Percentiles rank a stretch among this genome's conserved stretches.
These are phyloP conservation scores for Drosophila repletoides DNA, from an alignment of 1,140 invertebrate species.

Conservation along the genomic window DNA sequence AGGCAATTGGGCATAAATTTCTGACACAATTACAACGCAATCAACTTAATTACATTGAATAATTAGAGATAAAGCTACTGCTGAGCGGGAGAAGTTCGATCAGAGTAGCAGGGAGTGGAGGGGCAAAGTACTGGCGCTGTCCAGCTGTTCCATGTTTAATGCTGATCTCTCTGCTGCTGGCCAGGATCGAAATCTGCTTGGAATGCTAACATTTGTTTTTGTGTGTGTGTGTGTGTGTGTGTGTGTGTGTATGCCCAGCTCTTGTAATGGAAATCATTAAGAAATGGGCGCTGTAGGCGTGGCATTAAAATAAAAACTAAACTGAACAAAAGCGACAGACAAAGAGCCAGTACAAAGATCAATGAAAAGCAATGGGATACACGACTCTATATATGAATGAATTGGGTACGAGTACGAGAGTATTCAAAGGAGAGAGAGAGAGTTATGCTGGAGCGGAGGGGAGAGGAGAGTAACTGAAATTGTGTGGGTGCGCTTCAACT, in stretches of 20 bases:
- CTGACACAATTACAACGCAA: conserved; percentile 63
- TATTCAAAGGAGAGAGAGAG: neutral
- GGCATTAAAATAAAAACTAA: neutral
- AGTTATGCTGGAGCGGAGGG: neutral
- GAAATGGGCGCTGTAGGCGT: neutral
- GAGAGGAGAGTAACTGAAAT: neutral
- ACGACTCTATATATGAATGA: conserved; percentile 29
- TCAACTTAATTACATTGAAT: conserved; percentile 76
- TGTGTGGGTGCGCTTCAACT: conserved; percentile 36
- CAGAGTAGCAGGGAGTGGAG: too few species aligned
- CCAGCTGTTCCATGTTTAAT: too few species aligned
- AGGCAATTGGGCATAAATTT: conserved; percentile 63
- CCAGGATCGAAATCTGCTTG: too few species aligned
- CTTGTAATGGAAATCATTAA: neutral
- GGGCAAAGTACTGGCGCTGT: too few species aligned
- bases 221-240: too few species aligned
- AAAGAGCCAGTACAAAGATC: conserved; percentile 23
- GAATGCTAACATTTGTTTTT: too few species aligned
- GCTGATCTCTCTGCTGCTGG: too few species aligned
- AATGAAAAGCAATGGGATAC: conserved; percentile 28
- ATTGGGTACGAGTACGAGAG: neutral
- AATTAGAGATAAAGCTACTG: conserved; percentile 52
- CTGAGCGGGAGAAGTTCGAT: neutral
- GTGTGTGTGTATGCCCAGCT: too few species aligned
- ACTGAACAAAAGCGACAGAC: neutral